These are phyloP conservation scores for Maccullochella peelii DNA, from an alignment of 2,113 vertebrate genomes.

Conservation along the genomic window DNA sequence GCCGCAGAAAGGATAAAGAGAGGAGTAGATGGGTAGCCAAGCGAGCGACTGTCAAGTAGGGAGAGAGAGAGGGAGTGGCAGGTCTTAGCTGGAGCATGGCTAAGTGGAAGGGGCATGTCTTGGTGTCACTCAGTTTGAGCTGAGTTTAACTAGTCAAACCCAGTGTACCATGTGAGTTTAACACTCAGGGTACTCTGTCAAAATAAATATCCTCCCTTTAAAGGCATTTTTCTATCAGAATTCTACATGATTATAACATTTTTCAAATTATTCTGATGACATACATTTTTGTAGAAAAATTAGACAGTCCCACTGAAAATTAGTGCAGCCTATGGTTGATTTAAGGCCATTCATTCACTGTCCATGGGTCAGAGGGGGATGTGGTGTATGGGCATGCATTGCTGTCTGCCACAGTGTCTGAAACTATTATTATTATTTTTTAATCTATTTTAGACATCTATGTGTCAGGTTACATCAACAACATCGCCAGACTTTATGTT, in stretches of 20 bases:
- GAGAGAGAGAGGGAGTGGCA: constrained; percentile 56
- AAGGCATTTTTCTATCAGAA: neutral
- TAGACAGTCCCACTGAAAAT: neutral
- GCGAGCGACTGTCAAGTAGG: constrained; percentile 55
- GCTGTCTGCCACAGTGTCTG: neutral
- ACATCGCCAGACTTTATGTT: neutral
- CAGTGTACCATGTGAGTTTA: constrained; percentile 34
- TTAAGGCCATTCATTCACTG: neutral
- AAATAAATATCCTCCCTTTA: neutral
- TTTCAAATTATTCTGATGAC: neutral
- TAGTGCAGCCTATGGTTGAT: neutral
- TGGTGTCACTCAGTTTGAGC: constrained; percentile 64
- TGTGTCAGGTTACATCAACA: neutral
- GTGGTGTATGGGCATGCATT: neutral
- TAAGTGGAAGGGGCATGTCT: constrained; percentile 66
- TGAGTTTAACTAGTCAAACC: constrained; percentile 62
- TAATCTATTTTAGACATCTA: neutral
- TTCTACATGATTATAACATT: neutral
- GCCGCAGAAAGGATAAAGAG: constrained; percentile 50
- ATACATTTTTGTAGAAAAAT: neutral
- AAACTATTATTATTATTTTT: neutral
- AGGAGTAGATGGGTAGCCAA: constrained; percentile 49
- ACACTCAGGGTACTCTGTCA: constrained; percentile 17
- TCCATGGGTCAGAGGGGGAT: neutral
- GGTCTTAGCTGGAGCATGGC: constrained; percentile 69